phyloP scores from a whole-genome alignment of 1,140 invertebrate species.

The Hylaeus volcanicus region DNA sequence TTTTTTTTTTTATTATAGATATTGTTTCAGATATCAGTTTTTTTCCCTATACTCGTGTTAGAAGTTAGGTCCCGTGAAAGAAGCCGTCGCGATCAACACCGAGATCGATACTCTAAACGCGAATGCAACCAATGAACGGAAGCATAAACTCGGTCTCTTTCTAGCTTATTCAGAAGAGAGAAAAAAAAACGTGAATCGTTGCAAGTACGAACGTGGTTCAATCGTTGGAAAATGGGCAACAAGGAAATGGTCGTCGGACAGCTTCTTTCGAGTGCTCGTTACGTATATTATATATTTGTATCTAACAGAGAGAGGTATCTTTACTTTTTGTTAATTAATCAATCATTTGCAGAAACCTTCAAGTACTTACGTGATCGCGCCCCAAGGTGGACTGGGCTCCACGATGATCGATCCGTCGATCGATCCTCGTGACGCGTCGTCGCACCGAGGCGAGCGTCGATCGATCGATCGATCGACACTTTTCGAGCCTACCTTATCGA shows the following conservation, averaged over 20 bases:
- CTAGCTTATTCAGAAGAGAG: not conserved
- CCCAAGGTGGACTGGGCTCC: slow-evolving; percentile 22
- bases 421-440: slow-evolving; percentile 47
- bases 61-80: slow-evolving; percentile 44
- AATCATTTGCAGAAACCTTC: slow-evolving; percentile 43
- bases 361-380: slow-evolving; percentile 59
- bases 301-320: slow-evolving; percentile 49
- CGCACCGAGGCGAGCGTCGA: slow-evolving; percentile 23
- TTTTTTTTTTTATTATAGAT: slow-evolving; percentile 38
- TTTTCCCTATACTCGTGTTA: slow-evolving; percentile 40
- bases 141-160: slow-evolving; percentile 8
- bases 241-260: slow-evolving; percentile 29
- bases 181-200: not conserved
- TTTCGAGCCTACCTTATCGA: slow-evolving; percentile 59
- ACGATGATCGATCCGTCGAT: slow-evolving; percentile 43
- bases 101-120: slow-evolving; percentile 5
- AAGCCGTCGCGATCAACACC: slow-evolving; percentile 42
- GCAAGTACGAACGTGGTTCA: not conserved
- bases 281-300: slow-evolving; percentile 5
- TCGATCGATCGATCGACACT: slow-evolving; percentile 54
- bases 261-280: slow-evolving; percentile 51
- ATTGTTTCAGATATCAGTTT: slow-evolving; percentile 20
- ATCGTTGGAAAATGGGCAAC: not conserved
- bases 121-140: too few species aligned
- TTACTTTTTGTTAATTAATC: slow-evolving; percentile 52